Evolutionary conservation across 2,797 vertebrate species (phyloP), one percentile per base, ranked within the genome.

Genomic region (Lepilemur ruficaudatus): DNA sequence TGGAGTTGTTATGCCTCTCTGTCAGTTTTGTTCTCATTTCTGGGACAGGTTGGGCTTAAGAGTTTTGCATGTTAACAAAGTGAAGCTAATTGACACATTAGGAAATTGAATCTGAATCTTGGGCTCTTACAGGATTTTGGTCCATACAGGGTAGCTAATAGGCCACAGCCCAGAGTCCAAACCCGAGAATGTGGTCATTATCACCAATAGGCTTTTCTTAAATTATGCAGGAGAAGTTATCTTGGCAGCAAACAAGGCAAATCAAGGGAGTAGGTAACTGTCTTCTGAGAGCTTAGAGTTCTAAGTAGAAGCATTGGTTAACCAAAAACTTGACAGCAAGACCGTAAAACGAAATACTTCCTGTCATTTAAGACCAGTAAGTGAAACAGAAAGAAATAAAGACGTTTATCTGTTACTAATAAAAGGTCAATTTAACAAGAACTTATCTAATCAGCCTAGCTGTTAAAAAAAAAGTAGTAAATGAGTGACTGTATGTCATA

Each of bases 341-440:
- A 28, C 43, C 7, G 28, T 65, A 65, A 91, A 96, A 79, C 38
- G 65, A 61, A 90, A 73, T 61, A 13, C 70, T 81, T 92, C 57
- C 2, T 82, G 32, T 93, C 18, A 43, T 80, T 82, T 86, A 83
- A 83, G 76, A 65, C 5, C 17, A 88, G 43, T 93, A 78, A 88
- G 28, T 76, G 78, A 97, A 78, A 85, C 30, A 52, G 46, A 90
- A 73, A 89, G 30, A 79, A 97, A 72, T 89, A n/a, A 52, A 85
- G 67, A 82, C 48, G 28, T 57, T 95, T 89, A 38, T 94, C 52
- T 86, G 20, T 78, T 80, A 63, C 25, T 59, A 59, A 59, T 59
- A 59, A 87, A 67, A 59, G 78, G 69, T 91, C 46, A n/a, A 1
- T 73, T 90, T 94, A 94, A 75, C 25, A 78, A 75, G 67, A 81